phyloP scores from a whole-genome alignment of 2,888 invertebrate species.

The Anthoptus insignis region DNA sequence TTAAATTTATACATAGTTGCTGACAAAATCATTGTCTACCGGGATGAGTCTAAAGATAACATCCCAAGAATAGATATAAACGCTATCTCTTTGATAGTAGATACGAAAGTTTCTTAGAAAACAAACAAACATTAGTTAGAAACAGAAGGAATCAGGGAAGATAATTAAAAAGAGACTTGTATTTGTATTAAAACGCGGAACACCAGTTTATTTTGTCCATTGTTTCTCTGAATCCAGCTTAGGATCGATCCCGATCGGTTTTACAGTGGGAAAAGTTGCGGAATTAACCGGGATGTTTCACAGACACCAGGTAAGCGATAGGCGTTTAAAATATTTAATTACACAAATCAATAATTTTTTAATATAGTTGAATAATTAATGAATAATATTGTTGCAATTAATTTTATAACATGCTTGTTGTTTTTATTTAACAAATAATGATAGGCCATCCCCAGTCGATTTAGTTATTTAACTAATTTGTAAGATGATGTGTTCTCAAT shows the following conservation, averaged over 20 bases:
- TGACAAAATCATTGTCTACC: no score
- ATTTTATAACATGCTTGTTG: no score
- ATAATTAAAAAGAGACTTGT: constrained; percentile 36
- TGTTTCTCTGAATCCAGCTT: constrained; percentile 36
- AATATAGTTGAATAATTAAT: no score
- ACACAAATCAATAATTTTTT: no score
- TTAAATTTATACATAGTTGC: no score
- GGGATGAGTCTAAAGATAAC: no score
- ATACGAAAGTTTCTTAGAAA: constrained; percentile 20
- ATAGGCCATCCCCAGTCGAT: no score
- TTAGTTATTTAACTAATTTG: no score
- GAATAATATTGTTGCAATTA: no score
- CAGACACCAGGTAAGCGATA: neutral
- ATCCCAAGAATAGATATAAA: no score
- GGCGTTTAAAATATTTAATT: neutral
- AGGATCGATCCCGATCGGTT: constrained; percentile 38
- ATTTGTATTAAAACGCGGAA: constrained; percentile 36
- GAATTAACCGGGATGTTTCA: constrained; percentile 25
- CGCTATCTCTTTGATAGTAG: neutral
- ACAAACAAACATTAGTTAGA: neutral
- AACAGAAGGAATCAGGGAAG: constrained; percentile 27
- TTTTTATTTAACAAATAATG: no score
- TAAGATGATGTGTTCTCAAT: no score
- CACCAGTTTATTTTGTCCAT: constrained; percentile 38
- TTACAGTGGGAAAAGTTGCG: constrained; percentile 36